Percentiles rank a stretch among this genome's conserved stretches.
phyloP scores from a whole-genome alignment of 1,140 invertebrate species.

The Penaeus chinensis region DNA sequence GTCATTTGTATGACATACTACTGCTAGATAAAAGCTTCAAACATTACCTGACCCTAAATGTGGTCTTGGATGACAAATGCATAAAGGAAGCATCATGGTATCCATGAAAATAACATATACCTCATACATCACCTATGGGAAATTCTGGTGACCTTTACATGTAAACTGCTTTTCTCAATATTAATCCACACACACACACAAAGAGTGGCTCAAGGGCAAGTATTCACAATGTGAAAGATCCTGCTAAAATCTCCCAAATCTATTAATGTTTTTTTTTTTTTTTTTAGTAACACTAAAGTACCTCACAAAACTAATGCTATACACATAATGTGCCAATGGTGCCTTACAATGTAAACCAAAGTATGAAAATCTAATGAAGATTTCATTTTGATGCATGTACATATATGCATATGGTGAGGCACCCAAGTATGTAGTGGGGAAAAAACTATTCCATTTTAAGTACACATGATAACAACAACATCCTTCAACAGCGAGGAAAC shows the following conservation, averaged over 20 bases:
- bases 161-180: conserved; percentile 20
- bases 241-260: conserved; percentile 40
- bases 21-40: conserved; percentile 56
- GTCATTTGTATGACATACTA: conserved; percentile 43
- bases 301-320: conserved; percentile 49
- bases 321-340: conserved; percentile 55
- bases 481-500: conserved; percentile 50
- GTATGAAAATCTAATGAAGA: no score
- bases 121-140: conserved; percentile 41
- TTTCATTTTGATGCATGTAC: conserved; percentile 1
- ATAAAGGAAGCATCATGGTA: conserved; percentile 54
- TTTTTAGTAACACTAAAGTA: conserved; percentile 50
- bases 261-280: conserved; percentile 19
- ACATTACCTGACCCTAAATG: conserved; percentile 41
- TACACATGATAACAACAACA: conserved; percentile 40
- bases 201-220: conserved; percentile 17
- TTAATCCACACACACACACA: conserved; percentile 28
- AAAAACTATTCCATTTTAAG: conserved; percentile 39
- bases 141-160: conserved; percentile 38
- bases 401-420: conserved; percentile 38
- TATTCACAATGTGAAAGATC: conserved; percentile 24
- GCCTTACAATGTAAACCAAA: conserved; percentile 48
- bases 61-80: conserved; percentile 54
- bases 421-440: conserved; percentile 26
- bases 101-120: conserved; percentile 50